Base-by-base conservation (phyloP, 2,797 vertebrate genomes). In the Manis crassicaudata region DNA sequence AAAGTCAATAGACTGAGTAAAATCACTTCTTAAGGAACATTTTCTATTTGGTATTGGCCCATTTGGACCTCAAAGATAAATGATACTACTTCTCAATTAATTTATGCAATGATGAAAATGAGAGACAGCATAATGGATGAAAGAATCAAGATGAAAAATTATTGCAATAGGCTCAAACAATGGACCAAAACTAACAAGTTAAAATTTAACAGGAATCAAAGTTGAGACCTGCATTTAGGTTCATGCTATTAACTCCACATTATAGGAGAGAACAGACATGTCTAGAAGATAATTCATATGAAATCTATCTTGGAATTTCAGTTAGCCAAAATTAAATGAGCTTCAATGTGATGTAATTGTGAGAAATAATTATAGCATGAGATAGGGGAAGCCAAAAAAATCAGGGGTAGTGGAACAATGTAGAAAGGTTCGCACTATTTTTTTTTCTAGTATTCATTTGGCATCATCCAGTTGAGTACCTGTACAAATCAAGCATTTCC, bases 31-130 rank as follows among this genome's bases (percentile, higher is more conserved):
- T 82, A 96, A 92, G 80, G 81, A 96, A 96, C 60, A 95, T 95
- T 96, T 95, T 95, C 58, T 96, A 83, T 97, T 97, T 97, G 46
- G 90, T 97, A 97, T 95, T 95, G 92, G 72, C 35, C 86, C 86
- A 93, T 94, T 96, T 96, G 58, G 65, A 92, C 83, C 81, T 93
- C 18, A 87, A 96, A 58, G 83, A 94, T 95, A 95, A 95, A 92
- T 40, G 84, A 94, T 92, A 92, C 54, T 81, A 79, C 82, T 97
- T 97, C 95, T 90, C 88, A 94, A 88, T 58, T 95, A 88, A 92
- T 96, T 96, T 95, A 88, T 85, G 92, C 54, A 73, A 76, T 94
- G 46, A 90, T 93, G 68, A 94, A 50, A 96, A 68, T 93, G 79
- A 88, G 73, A 93, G 77, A 77, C 84, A 92, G 63, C 90, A 95